Evolutionary conservation across 2,888 invertebrate species (phyloP), one percentile per base, ranked within the genome.

Genomic region (Formica aserva): DNA sequence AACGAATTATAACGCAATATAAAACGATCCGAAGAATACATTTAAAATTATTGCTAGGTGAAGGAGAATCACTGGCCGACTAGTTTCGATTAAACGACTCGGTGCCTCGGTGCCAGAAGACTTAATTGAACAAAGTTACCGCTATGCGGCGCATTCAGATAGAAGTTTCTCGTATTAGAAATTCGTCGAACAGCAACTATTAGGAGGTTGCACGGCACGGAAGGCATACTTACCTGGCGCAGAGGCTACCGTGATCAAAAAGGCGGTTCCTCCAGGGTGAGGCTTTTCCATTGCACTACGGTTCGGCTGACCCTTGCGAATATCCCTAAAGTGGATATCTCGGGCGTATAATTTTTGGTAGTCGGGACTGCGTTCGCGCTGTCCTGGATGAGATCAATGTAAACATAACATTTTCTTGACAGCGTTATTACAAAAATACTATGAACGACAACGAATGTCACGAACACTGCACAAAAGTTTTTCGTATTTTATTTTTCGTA

Each of bases 251-350:
- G 94, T 95, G 96, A 96, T 96, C 96, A 95, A 67, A 88, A 94
- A 94, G 94, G 94, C 93, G 94, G 93, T 94, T 94, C 94, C 94
- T 93, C 92, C 93, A 93, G 94, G 94, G 92, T 82, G 95, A 96
- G 96, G 95, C 95, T 95, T 95, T 95, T 95, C 95, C 96, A 96
- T 96, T 96, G 96, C 96, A 96, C 96, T 93, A 91, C 94, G 95
- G 95, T 94, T 92, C 93, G 94, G 96, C 95, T 96, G 96, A 96
- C 95, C 95, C 95, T 95, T 96, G 95, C 95, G 94, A 94, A 94
- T 94, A 94, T 89, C 93, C 94, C 95, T 95, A 95, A 95, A 94
- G 95, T 95, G 95, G 95, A 93, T 95, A 95, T 95, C 95, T 95
- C 94, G 94, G 93, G 93, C 94, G 94, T 94, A 94, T 92, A 92